phyloP scores from a whole-genome alignment of 2,888 invertebrate genomes.

The Ariolimax columbianus region DNA sequence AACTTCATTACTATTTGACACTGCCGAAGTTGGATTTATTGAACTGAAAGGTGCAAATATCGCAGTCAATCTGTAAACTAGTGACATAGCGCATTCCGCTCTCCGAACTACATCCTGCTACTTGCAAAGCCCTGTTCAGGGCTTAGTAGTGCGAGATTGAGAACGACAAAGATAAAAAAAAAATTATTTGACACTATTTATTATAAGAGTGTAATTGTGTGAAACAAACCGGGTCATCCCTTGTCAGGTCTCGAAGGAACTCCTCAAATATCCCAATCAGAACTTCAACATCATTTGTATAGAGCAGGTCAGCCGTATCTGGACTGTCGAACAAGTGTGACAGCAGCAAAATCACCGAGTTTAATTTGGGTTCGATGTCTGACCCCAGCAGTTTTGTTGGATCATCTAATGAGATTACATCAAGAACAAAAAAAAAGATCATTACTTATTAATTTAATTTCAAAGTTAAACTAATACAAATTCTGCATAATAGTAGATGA shows the following conservation, averaged over 20 bases:
- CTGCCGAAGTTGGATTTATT: too few species aligned
- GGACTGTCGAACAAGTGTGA: slow-evolving; percentile 90
- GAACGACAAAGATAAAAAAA: too few species aligned
- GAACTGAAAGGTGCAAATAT: too few species aligned
- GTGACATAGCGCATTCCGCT: too few species aligned
- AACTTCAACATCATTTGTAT: slow-evolving; percentile 96
- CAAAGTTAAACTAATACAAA: too few species aligned
- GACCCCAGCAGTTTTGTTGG: slow-evolving; percentile 88
- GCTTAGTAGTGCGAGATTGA: too few species aligned
- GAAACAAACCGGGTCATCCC: slow-evolving; percentile 84
- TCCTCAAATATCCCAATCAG: slow-evolving; percentile 94
- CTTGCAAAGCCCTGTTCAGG: too few species aligned
- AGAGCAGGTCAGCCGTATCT: slow-evolving; percentile 91
- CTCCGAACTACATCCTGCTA: too few species aligned
- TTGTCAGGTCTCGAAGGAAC: slow-evolving; percentile 91
- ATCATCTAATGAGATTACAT: slow-evolving; percentile 77
- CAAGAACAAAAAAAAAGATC: neutral
- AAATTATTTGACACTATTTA: neutral
- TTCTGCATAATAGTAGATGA: too few species aligned
- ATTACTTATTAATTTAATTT: too few species aligned
- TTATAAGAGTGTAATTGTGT: neutral
- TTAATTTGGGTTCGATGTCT: slow-evolving; percentile 85
- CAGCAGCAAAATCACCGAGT: slow-evolving; percentile 92
- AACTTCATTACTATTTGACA: too few species aligned
- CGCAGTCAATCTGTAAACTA: too few species aligned